These are phyloP conservation scores for Drosophila ananassae DNA, from an alignment of 1,140 invertebrate species.

Conservation along the genomic window DNA sequence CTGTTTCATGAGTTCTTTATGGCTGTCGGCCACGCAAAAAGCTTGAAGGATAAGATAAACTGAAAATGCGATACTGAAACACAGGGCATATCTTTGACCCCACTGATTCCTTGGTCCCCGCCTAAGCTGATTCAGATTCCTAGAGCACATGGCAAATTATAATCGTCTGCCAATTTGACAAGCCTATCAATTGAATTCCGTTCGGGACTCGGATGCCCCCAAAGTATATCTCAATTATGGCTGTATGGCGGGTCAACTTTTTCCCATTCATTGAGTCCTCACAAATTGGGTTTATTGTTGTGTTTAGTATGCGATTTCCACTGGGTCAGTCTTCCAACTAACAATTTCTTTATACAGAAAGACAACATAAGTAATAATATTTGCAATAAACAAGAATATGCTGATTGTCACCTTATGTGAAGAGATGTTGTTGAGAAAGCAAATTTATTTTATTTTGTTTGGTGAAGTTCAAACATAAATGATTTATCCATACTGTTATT, in stretches of 20 bases:
- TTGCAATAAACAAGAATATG: conserved; percentile 37
- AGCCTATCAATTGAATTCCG: conserved; percentile 70
- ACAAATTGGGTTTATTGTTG: conserved; percentile 72
- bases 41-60: conserved; percentile 14
- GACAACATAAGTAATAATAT: conserved; percentile 33
- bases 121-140: conserved; percentile 22
- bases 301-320: conserved; percentile 39
- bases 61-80: conserved; percentile 36
- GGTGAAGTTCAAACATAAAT: background rate
- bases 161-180: conserved; percentile 70
- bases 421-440: conserved; percentile 22
- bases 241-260: conserved; percentile 5
- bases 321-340: conserved; percentile 13
- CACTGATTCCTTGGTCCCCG: conserved; percentile 21
- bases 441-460: background rate
- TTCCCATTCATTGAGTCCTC: conserved; percentile 45
- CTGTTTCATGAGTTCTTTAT: conserved; percentile 39
- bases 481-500: too few relatives aligned
- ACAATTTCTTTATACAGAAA: conserved; percentile 23
- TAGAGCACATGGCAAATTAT: conserved; percentile 62
- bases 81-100: conserved; percentile 52
- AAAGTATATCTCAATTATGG: conserved; percentile 46
- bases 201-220: conserved; percentile 23
- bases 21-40: background rate
- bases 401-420: conserved; percentile 65